Percentiles rank a stretch among this genome's conserved stretches.
Conservation (phyloP, 2,888 invertebrate genomes). For the Yponomeuta cagnagella region DNA sequence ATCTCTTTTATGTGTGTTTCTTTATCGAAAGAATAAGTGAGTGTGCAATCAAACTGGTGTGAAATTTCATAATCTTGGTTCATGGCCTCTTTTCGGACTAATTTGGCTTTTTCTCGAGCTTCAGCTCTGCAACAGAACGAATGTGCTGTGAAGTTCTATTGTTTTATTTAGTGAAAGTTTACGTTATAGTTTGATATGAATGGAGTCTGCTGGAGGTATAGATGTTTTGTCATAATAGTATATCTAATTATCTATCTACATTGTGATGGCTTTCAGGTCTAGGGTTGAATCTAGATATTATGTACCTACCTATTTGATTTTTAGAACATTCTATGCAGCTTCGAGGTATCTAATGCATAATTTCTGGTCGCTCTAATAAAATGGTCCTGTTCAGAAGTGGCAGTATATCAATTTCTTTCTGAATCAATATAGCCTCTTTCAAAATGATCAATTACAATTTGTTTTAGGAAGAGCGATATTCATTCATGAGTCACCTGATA, state of each 20-base stretch:
- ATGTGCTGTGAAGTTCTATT: conserved; percentile 16
- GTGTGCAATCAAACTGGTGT: conserved; percentile 45
- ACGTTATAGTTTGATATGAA: neutral
- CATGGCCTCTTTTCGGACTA: conserved; percentile 61
- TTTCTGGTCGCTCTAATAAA: too few relatives aligned
- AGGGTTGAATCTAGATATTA: neutral
- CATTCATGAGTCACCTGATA: too few relatives aligned
- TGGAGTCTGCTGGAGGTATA: neutral
- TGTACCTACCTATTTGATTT: too few relatives aligned
- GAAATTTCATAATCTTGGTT: conserved; percentile 46
- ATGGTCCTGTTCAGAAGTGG: too few relatives aligned
- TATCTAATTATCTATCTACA: neutral
- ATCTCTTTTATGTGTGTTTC: conserved; percentile 69
- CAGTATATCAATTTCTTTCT: too few relatives aligned
- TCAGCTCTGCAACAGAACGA: conserved; percentile 13
- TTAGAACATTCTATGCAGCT: too few relatives aligned
- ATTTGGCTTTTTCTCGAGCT: conserved; percentile 34
- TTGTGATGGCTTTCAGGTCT: too few relatives aligned
- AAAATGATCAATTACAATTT: too few relatives aligned
- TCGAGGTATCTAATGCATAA: too few relatives aligned
- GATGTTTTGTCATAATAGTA: neutral
- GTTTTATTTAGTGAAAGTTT: conserved; percentile 12
- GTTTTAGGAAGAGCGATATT: too few relatives aligned
- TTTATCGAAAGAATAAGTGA: conserved; percentile 46
- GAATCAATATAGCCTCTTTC: too few relatives aligned